phyloP scores from a whole-genome alignment of 2,113 vertebrate genomes.

The Fukomys damarensis region DNA sequence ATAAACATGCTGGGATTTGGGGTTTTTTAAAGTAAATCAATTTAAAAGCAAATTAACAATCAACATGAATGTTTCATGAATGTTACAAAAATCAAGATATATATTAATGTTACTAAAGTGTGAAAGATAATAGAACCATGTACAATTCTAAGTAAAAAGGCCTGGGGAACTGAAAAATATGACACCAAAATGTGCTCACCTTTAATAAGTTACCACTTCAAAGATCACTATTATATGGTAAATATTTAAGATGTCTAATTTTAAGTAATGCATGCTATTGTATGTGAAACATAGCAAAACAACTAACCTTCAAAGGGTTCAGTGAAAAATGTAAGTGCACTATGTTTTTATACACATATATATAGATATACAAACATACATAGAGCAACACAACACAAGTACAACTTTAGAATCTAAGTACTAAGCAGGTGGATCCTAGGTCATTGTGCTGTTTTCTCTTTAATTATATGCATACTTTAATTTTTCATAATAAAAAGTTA shows the following conservation, averaged over 20 bases:
- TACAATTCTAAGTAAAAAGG: neutral
- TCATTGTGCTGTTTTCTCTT: neutral
- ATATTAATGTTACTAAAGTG: neutral
- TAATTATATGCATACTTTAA: neutral
- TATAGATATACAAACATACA: neutral
- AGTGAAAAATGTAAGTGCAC: neutral
- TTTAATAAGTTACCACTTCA: neutral
- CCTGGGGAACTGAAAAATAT: neutral
- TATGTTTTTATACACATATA: no score
- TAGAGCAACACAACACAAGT: neutral
- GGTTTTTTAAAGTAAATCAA: neutral
- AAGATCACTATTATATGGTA: neutral
- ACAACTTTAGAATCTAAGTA: neutral
- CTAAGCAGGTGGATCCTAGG: neutral
- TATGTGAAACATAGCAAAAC: neutral
- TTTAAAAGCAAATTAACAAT: slow-evolving; percentile 9
- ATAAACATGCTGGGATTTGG: neutral
- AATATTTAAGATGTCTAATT: neutral
- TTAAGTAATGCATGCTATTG: neutral
- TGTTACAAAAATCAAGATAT: neutral
- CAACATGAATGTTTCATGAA: neutral
- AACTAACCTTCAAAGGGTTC: neutral
- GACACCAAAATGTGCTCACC: neutral
- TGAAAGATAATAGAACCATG: neutral
- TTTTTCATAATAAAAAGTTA: slow-evolving; percentile 20